Percentiles rank a stretch among this genome's conserved stretches.
These are phyloP conservation scores for Sander lucioperca DNA, from an alignment of 2,113 vertebrate genomes.

Conservation along the genomic window DNA sequence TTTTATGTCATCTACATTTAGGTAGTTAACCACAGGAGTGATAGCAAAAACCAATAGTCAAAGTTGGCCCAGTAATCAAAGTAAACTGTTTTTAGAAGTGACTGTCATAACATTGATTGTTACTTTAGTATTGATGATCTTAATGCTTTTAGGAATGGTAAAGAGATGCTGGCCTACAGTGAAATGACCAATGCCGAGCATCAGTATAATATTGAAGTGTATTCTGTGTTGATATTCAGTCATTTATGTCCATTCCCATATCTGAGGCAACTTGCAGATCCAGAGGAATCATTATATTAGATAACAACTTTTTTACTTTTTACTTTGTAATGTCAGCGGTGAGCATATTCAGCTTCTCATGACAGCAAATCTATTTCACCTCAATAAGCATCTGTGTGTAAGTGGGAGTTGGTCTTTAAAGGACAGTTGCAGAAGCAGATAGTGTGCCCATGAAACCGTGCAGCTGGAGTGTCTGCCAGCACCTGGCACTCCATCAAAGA, in stretches of 20 bases:
- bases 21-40: constrained; percentile 12
- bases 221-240: not conserved
- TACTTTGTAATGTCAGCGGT: not conserved
- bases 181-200: not conserved
- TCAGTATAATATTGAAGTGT: not conserved
- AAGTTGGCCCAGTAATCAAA: not conserved
- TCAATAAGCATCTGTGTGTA: not conserved
- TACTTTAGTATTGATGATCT: not conserved
- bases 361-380: constrained; percentile 19
- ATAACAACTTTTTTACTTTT: not conserved
- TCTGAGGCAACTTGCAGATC: not conserved
- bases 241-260: not conserved
- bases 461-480: constrained; percentile 57
- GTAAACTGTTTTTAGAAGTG: not conserved
- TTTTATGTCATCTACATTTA: constrained; percentile 21
- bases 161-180: not conserved
- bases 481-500: constrained; percentile 76
- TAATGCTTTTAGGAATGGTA: not conserved
- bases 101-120: constrained; percentile 1
- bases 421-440: constrained; percentile 36
- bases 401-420: constrained; percentile 8
- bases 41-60: not conserved
- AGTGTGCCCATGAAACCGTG: constrained; percentile 29
- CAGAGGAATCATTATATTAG: constrained; percentile 11
- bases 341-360: constrained; percentile 22